phyloP scores from a whole-genome alignment of 1,140 invertebrate genomes.

The Ooceraea biroi region DNA sequence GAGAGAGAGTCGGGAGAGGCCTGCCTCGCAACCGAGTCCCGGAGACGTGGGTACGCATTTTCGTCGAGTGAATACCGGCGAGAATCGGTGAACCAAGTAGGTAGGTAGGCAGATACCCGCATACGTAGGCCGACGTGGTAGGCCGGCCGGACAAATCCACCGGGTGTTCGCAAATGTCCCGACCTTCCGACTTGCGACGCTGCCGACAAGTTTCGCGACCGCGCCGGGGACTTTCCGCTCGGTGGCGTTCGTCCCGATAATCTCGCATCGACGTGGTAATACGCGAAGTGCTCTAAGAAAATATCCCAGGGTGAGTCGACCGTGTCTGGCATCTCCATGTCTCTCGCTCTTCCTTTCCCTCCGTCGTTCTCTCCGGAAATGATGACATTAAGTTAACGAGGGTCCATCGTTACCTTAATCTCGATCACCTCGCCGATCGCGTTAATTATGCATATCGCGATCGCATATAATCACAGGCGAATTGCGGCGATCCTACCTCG shows the following conservation, averaged over 20 bases:
- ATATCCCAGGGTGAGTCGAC: background rate
- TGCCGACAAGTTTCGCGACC: background rate
- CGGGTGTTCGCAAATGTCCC: slow-evolving; percentile 33
- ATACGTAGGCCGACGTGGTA: slow-evolving; percentile 65
- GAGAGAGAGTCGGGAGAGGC: slow-evolving; percentile 28
- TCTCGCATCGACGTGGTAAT: background rate
- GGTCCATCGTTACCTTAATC: background rate
- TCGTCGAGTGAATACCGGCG: slow-evolving; percentile 60
- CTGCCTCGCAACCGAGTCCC: slow-evolving; percentile 40
- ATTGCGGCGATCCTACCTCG: too few species aligned
- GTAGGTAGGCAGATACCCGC: slow-evolving; percentile 58
- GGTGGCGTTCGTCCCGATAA: background rate
- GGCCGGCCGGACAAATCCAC: slow-evolving; percentile 46
- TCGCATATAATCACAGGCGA: background rate
- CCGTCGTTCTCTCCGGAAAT: background rate
- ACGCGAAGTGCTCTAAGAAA: background rate
- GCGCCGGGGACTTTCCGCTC: background rate
- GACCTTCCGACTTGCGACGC: background rate
- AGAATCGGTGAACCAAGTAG: slow-evolving; percentile 69
- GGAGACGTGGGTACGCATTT: slow-evolving; percentile 65
- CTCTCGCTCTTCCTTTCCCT: too few species aligned
- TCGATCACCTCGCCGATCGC: background rate
- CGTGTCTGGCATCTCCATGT: background rate
- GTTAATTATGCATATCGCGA: background rate
- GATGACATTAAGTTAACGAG: background rate